Conservation (phyloP, 2,797 vertebrate species). For the Trichosurus vulpecula region DNA sequence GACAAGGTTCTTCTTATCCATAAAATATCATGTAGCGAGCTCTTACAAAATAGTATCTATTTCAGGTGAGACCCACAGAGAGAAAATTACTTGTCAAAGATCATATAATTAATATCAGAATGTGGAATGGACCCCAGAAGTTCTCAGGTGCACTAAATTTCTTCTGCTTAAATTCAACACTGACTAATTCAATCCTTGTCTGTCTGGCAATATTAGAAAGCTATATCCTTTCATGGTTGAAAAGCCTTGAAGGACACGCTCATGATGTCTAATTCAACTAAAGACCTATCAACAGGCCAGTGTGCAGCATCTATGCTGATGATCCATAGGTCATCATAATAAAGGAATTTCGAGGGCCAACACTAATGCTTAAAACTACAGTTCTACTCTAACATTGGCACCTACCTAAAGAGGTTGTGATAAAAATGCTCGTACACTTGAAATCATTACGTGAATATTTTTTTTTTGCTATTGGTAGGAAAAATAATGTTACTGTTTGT, state of each 20-base stretch:
- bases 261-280: conserved; percentile 59
- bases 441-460: not conserved
- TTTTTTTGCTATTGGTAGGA: not conserved
- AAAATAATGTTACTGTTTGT: not conserved
- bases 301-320: not conserved
- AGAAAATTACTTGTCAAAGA: not conserved
- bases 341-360: too few relatives aligned
- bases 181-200: not conserved
- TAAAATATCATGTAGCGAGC: not conserved
- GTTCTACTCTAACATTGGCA: not conserved
- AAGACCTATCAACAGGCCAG: conserved; percentile 59
- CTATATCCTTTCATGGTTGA: conserved; percentile 35
- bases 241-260: conserved; percentile 53
- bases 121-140: not conserved
- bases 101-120: not conserved
- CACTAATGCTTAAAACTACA: not conserved
- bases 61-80: not conserved
- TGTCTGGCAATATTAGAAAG: conserved; percentile 46
- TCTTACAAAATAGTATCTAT: not conserved
- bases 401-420: not conserved
- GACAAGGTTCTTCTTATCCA: not conserved
- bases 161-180: not conserved
- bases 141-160: not conserved
- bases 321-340: not conserved
- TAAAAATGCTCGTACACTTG: too few relatives aligned